Evolutionary conservation across 2,113 vertebrate genomes (phyloP), one percentile per base, ranked within the genome.

Genomic region (Pangasianodon hypophthalmus): DNA sequence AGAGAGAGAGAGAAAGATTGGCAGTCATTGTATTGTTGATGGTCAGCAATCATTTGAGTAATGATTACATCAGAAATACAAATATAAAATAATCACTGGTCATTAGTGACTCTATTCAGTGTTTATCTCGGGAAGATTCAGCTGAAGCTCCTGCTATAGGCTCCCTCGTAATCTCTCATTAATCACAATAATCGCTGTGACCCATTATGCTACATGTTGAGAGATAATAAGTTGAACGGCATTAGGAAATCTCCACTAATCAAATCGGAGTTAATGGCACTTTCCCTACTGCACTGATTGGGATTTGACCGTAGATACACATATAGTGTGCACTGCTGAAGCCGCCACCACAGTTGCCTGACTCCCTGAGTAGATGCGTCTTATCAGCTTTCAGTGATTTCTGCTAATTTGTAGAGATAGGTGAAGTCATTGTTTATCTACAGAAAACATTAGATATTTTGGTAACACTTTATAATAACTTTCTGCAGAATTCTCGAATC

Each of bases 241-340:
- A 85, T 85, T 69, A 85, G 84, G 62, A 85, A 85, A 85, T 85
- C 62, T 85, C 84, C 84, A 69, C 62, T 85, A 85, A 85, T 85
- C 62, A 69, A 85, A 19, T 79, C 50, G 5, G 87, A 62, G 56
- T 56, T 80, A 80, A 88, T 80, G 54, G 26, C 9, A 44, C 48
- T 41, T 75, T 44, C n/a, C 69, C 69, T 56, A 29, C 50, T 75
- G 67, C n/a, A 75, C 67, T 44, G 67, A 87, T 58, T 58, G 32
- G 67, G 71, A 75, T 69, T 69, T 85, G 58, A 85, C 84, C 60
- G 11, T 48, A 67, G 62, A 48, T 64, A 69, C 58, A 75, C 41
- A 71, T 50, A 56, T 10, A 56, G 37, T 86, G 29, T 56, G 41
- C 26, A 29, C 26, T 13, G 50, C 50, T 32, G 29, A 32, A 54